These are phyloP conservation scores for Calameuta idolon DNA, from an alignment of 2,888 invertebrate species.

Conservation along the genomic window DNA sequence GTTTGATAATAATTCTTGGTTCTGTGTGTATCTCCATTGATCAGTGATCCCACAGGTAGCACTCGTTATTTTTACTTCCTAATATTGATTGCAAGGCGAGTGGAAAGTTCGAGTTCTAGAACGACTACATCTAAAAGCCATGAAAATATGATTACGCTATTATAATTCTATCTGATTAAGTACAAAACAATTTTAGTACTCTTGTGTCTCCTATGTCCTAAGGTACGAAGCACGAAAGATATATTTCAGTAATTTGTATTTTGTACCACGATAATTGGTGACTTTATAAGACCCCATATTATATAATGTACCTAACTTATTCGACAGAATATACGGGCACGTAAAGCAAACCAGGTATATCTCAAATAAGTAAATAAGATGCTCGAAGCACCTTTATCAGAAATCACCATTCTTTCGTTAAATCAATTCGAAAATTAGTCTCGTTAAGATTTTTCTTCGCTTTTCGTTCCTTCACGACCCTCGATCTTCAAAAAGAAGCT, in stretches of 20 bases:
- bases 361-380: constrained; percentile 42
- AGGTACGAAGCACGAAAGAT: constrained; percentile 50
- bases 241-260: constrained; percentile 44
- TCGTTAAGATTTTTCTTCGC: constrained; percentile 17
- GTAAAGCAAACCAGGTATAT: constrained; percentile 19
- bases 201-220: constrained; percentile 49
- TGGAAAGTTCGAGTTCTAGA: constrained; percentile 34
- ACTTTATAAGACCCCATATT: constrained; percentile 13
- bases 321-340: constrained; percentile 8
- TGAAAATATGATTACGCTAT: constrained; percentile 26
- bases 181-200: constrained; percentile 59
- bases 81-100: constrained; percentile 21
- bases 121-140: constrained; percentile 18
- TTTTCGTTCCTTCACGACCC: constrained; percentile 8
- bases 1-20: not conserved
- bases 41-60: not conserved
- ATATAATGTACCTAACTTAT: constrained; percentile 11
- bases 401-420: constrained; percentile 19
- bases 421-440: constrained; percentile 33
- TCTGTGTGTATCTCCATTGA: not conserved
- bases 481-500: constrained; percentile 7
- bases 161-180: constrained; percentile 55
- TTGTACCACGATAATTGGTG: constrained; percentile 38
- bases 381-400: constrained; percentile 31
- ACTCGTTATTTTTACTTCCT: not conserved